Base-by-base conservation (phyloP, 2,888 invertebrate species). In the Leptopilina myrica region DNA sequence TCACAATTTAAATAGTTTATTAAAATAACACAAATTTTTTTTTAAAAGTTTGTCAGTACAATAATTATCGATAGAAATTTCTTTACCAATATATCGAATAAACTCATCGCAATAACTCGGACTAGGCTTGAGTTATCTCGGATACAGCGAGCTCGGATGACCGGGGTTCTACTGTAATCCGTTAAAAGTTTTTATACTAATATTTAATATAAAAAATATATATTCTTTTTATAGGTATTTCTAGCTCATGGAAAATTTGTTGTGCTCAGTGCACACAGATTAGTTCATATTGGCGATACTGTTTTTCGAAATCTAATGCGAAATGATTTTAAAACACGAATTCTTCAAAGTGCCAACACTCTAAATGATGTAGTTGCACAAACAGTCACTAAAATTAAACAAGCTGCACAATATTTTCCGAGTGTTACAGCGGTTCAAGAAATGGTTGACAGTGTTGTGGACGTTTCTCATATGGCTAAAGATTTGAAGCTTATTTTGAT, bases 221-320 rank as follows among this genome's bases (percentile, higher is more conserved):
- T 64, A 15, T 56, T 20, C 20, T 20, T 81, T 33, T 59, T 69
- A 7, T 83, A 91, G 91, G 91, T 95, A 83, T 98, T 98, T 92
- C 95, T 98, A 76, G 97, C 97, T 14, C 97, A 98, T 90, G 97
- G 97, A 77, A 98, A 98, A 92, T 98, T 98, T 92, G 98, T 99
- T 11, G 97, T 98, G 56, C 93, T 99, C 75, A 97, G 97, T 90
- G 98, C 98, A 43, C 98, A 98, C 90, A 96, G 98, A 91, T 93
- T 99, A 88, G 97, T 99, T 26, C 96, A 97, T 90, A 98, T 98
- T 81, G 98, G 98, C 76, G 98, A 99, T 92, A 97, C 97, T 75
- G 96, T 98, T 46, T 96, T 98, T 91, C 95, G 97, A 87, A 97
- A 97, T 91, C 94, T 98, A 65, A 94, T 94, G 46, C 95, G 96